These are phyloP conservation scores for Lepus europaeus DNA, from an alignment of 2,113 vertebrate genomes.

Conservation along the genomic window DNA sequence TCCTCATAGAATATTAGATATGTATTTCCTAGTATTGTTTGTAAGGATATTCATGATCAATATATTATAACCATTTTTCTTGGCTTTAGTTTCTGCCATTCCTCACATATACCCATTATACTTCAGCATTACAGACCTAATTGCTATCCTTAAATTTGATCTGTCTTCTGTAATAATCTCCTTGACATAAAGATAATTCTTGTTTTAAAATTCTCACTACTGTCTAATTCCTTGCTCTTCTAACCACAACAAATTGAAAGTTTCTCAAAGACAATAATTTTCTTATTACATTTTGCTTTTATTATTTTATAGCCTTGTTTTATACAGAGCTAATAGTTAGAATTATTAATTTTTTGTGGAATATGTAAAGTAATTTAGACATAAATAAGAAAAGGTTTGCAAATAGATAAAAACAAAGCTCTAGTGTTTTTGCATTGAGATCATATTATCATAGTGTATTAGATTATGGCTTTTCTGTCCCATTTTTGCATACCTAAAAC, in stretches of 20 bases:
- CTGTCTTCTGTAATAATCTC: background rate
- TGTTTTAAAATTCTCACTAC: background rate
- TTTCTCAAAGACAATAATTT: background rate
- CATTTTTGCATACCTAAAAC: background rate
- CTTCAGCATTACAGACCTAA: background rate
- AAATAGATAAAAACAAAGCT: background rate
- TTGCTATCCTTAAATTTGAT: background rate
- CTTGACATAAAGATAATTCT: background rate
- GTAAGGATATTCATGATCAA: background rate
- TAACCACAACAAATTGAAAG: background rate
- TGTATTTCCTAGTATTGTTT: background rate
- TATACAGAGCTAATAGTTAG: background rate
- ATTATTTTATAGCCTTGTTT: background rate
- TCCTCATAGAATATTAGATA: background rate
- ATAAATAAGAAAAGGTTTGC: background rate
- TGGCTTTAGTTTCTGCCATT: background rate
- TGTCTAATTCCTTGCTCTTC: background rate
- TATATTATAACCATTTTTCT: background rate
- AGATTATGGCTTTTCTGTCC: background rate
- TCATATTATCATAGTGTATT: background rate
- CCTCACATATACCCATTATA: background rate
- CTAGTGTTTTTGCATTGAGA: background rate
- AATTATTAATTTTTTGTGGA: background rate
- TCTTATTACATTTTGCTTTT: background rate
- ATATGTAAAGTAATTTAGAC: background rate